Percentiles rank a stretch among this genome's conserved stretches.
Conservation (phyloP, 1,140 invertebrate genomes). For the Potamilus streckersoni region DNA sequence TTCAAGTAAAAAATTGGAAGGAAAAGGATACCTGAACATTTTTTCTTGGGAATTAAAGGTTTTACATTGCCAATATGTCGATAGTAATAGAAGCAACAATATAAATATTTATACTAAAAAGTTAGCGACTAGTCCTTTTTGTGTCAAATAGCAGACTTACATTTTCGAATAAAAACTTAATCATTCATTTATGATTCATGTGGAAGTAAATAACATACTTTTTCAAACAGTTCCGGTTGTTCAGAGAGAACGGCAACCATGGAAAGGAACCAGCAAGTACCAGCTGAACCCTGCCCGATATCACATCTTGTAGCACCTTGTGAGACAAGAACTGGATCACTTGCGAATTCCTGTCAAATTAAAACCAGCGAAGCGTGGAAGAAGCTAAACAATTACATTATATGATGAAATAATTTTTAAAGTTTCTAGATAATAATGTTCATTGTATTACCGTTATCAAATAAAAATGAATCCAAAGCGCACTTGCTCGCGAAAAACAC, state of each 20-base stretch:
- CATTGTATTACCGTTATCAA: neutral
- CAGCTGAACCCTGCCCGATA: conserved; percentile 59
- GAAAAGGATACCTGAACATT: too few relatives aligned
- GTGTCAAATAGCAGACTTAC: neutral
- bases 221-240: conserved; percentile 35
- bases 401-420: neutral
- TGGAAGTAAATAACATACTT: conserved; percentile 30
- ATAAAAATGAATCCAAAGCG: neutral
- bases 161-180: neutral
- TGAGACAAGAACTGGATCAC: conserved; percentile 48
- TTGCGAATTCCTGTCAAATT: conserved; percentile 51
- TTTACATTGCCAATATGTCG: neutral
- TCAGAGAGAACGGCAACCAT: conserved; percentile 53
- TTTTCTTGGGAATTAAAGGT: too few relatives aligned
- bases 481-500: neutral
- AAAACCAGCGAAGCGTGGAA: neutral
- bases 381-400: neutral
- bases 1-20: too few relatives aligned
- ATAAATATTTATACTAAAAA: neutral
- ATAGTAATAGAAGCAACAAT: neutral
- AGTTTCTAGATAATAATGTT: neutral
- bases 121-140: neutral
- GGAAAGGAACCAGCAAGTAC: conserved; percentile 63
- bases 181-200: too few relatives aligned
- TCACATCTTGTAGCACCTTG: conserved; percentile 58